Base-by-base conservation (phyloP, 2,113 vertebrate genomes). In the Bufo gargarizans region DNA sequence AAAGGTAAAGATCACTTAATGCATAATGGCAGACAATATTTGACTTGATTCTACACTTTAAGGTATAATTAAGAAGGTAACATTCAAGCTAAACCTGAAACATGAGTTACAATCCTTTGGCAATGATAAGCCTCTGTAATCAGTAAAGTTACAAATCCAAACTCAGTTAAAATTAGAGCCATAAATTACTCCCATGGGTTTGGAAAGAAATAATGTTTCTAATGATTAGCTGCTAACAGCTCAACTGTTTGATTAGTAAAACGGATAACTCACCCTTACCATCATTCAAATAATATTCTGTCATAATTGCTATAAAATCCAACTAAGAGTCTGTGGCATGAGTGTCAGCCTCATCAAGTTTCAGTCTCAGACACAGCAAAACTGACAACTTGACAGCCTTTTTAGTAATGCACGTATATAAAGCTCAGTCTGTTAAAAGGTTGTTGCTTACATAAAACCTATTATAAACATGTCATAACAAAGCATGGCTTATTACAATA, bases 361-460 rank as follows among this genome's bases (percentile, higher is more conserved):
- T 33, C 33, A 33, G 33, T 33, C 33, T 20, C 20, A n/a, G 20
- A 53, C 76, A 50, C 9, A 77, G 76, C 76, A 77, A 77, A 49
- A 20, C 49, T 77, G 49, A 77, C 76, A 77, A 20, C 49, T 77
- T 55, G 76, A 53, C 76, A 77, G 76, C 49, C 11, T 50, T 33
- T 33, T 33, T 50, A 77, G 49, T 53, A 17, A 77, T 77, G 49
- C 53, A 77, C 8, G 3, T 65, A 55, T 55, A n/a, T 77, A 77
- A 77, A 33, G 33, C 33, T 33, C n/a, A n/a, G 45, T 77, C 17
- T 77, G 76, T 77, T 20, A 77, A 77, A 50, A 12, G 2, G 76
- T n/a, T 77, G 53, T n/a, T 77, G 49, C 17, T n/a, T 77, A 55
- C 76, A 53, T 77, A 77, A 77, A 77, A 77, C 76, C 53, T 77